Percentiles rank a stretch among this genome's conserved stretches.
Conservation (phyloP, 1,140 invertebrate species). For the Subanguina moxae region DNA sequence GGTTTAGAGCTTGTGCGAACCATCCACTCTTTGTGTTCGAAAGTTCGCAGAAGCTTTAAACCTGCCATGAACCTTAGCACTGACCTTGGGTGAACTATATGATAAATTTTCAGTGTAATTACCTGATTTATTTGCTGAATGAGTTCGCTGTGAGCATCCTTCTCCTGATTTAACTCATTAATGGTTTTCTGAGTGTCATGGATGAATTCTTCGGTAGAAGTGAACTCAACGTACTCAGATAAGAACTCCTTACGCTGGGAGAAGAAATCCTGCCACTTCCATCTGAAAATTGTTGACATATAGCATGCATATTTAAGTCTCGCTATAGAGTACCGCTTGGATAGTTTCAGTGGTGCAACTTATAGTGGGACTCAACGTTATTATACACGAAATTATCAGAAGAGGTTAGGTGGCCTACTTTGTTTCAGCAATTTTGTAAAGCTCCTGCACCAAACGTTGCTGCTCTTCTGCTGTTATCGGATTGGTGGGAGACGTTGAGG, state of each 20-base stretch:
- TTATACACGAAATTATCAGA: too few species aligned
- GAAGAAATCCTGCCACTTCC: background rate
- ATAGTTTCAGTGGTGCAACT: too few species aligned
- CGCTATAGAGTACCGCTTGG: too few species aligned
- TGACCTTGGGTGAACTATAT: too few species aligned
- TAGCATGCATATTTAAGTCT: too few species aligned
- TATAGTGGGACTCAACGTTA: too few species aligned
- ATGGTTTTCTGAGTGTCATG: conserved; percentile 21
- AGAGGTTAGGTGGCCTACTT: background rate
- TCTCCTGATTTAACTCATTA: conserved; percentile 34
- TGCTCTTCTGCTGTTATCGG: background rate
- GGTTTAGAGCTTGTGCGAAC: too few species aligned
- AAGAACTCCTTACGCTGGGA: background rate
- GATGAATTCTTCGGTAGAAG: background rate
- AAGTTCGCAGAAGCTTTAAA: too few species aligned
- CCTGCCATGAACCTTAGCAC: too few species aligned
- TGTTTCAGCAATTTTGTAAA: background rate
- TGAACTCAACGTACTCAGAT: background rate
- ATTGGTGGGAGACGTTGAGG: too few species aligned
- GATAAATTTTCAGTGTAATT: too few species aligned
- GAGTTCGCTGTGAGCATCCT: conserved; percentile 25
- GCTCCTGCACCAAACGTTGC: background rate
- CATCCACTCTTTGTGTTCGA: too few species aligned
- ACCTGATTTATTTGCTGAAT: conserved; percentile 39
- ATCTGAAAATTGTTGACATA: background rate